Conservation (phyloP, 2,797 vertebrate genomes). For the Decapterus maruadsi region DNA sequence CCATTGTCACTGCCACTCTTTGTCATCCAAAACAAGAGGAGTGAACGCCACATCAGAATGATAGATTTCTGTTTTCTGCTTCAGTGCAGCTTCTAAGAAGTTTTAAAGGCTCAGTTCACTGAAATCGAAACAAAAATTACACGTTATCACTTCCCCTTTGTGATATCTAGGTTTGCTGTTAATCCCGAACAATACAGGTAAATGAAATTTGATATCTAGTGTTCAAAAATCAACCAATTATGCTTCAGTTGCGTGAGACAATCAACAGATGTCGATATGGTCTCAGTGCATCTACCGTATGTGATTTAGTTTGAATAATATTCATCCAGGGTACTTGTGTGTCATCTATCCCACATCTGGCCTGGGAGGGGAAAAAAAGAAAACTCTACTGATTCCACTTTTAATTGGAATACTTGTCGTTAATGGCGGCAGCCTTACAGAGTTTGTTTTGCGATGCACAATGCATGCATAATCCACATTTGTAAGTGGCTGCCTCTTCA, state of each 20-base stretch:
- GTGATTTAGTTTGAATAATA: slow-evolving; percentile 22
- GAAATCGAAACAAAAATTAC: no score
- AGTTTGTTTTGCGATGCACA: slow-evolving; percentile 62
- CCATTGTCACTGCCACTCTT: no score
- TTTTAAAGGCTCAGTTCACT: no score
- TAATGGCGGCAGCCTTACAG: slow-evolving; percentile 47
- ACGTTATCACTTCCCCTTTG: background rate
- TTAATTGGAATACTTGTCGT: slow-evolving; percentile 59
- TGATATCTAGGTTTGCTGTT: background rate
- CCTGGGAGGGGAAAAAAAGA: background rate
- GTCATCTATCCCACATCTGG: slow-evolving; percentile 12
- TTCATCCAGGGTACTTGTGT: slow-evolving; percentile 6
- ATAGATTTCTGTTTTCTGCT: no score
- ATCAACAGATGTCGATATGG: slow-evolving; percentile 9
- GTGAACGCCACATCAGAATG: no score
- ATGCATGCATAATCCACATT: slow-evolving; percentile 65
- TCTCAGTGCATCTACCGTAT: background rate
- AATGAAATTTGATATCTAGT: background rate
- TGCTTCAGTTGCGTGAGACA: background rate
- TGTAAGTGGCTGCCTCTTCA: slow-evolving; percentile 74
- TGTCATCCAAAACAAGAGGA: no score
- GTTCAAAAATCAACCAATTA: background rate
- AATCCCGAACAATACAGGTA: background rate
- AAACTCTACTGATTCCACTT: slow-evolving; percentile 34
- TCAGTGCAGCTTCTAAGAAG: no score